Conservation (phyloP, 2,888 invertebrate genomes). For the Drosophila birchii region DNA sequence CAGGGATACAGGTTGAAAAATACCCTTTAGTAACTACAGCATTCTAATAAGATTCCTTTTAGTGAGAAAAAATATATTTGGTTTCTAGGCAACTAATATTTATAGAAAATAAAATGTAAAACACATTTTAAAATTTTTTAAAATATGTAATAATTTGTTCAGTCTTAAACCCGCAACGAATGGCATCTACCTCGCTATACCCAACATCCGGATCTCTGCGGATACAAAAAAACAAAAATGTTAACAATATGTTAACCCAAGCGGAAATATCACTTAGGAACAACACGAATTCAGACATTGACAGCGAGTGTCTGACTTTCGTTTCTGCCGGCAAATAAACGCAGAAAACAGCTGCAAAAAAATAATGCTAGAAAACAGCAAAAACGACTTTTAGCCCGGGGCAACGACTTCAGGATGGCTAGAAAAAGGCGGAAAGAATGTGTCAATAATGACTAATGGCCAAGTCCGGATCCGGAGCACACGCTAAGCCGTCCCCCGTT, state of each 20-base stretch:
- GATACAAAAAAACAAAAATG: slow-evolving; percentile 46
- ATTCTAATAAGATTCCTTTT: fast-evolving
- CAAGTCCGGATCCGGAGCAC: slow-evolving; percentile 26
- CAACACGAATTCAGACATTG: slow-evolving; percentile 38
- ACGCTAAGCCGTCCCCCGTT: slow-evolving; percentile 26
- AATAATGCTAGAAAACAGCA: slow-evolving; percentile 4
- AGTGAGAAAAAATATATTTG: neutral
- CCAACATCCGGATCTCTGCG: neutral
- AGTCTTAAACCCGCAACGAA: neutral
- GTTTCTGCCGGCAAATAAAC: slow-evolving; percentile 15
- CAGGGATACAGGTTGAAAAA: neutral
- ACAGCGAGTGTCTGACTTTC: slow-evolving; percentile 28
- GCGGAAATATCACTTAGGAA: slow-evolving; percentile 67
- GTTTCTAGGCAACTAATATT: neutral
- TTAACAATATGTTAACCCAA: slow-evolving; percentile 58
- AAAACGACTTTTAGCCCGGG: slow-evolving; percentile 24
- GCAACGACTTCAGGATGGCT: slow-evolving; percentile 40
- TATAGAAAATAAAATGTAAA: no score
- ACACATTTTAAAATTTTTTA: no score
- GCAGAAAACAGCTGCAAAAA: neutral
- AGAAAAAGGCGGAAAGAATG: slow-evolving; percentile 69
- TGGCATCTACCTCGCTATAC: neutral
- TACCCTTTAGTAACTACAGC: neutral
- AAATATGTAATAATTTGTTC: no score
- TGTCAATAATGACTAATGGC: slow-evolving; percentile 78